Base-by-base conservation (phyloP, 2,113 vertebrate species). In the Bungarus multicinctus region DNA sequence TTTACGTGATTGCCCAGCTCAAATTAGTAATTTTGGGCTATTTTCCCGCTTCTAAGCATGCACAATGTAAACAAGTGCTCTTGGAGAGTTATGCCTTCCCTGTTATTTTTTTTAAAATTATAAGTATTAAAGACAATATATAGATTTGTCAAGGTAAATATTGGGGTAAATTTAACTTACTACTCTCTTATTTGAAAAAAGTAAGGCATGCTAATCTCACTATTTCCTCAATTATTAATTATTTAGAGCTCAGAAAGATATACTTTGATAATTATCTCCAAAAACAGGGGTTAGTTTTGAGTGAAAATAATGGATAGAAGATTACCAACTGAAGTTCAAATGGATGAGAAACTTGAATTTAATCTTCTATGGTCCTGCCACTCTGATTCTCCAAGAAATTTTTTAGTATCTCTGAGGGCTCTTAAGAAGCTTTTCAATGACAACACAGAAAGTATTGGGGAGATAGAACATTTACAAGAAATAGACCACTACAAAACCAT, bases 401-500 rank as follows among this genome's bases (percentile, higher is more conserved):
- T 0, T 43, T n/a, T 57, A 23, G 16, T 87, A 87, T 50, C 6
- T 87, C 4, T 52, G 30, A 69, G 30, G 47, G 22, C 9, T 58
- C 4, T 85, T 20, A 45, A 47, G 39, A 45, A 47, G 22, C 39
- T 18, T 87, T 27, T 57, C 30, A 60, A 3, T 95, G 93, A 90
- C 95, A 91, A 94, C 96, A 97, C 94, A 97, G 93, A 96, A 93
- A 90, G 89, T 87, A 92, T 85, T 95, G 95, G 89, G 69, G 88
- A 97, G 93, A 97, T 95, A 97, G 20, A 39, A 81, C 34, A 81
- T 81, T 53, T 39, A 57, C 12, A 96, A 95, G 95, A 95, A 96
- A 95, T 93, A n/a, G 94, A 94, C 90, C 94, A 96, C 85, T 39
- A 96, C 96, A 96, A 96, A 55, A 57, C 95, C 94, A 95, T 95